phyloP scores from a whole-genome alignment of 1,140 invertebrate genomes.

The Nasonia longicornis region DNA sequence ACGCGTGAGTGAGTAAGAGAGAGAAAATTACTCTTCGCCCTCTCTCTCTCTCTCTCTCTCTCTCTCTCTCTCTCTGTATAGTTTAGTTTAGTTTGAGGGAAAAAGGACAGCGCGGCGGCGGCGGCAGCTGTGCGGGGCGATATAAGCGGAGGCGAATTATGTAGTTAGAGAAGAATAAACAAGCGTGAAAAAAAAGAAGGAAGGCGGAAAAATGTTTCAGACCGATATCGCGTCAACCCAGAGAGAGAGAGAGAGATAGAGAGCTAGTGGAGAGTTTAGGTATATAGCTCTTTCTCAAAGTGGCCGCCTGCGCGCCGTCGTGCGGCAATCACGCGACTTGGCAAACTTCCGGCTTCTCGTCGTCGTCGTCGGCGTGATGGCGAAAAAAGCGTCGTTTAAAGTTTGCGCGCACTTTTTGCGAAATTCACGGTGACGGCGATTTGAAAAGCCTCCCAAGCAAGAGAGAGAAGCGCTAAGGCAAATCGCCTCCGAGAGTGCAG shows the following conservation, averaged over 20 bases:
- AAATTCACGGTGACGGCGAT: constrained; percentile 2
- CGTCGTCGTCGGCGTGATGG: not conserved
- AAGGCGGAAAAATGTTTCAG: not conserved
- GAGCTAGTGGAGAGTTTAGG: not conserved
- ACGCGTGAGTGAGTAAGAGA: not conserved
- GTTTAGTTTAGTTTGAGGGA: not conserved
- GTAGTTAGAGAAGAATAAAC: not conserved
- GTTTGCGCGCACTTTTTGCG: constrained; percentile 10
- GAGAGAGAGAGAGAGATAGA: too few relatives aligned
- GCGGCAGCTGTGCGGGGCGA: not conserved
- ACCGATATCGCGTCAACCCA: not conserved
- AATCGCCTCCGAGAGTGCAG: not conserved
- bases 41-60: too few relatives aligned
- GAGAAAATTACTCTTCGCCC: not conserved
- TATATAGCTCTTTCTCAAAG: not conserved
- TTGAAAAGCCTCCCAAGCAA: constrained; percentile 5
- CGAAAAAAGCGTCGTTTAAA: constrained; percentile 16
- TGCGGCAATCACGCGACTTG: constrained; percentile 13
- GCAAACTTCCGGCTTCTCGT: constrained; percentile 18
- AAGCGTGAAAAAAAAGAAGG: not conserved
- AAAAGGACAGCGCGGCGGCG: not conserved
- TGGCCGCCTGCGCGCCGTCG: not conserved
- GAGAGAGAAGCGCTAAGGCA: not conserved
- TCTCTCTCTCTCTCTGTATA: not conserved
- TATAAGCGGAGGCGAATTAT: not conserved